These are phyloP conservation scores for Pseudomyrmex cubaensis DNA, from an alignment of 1,140 invertebrate genomes.

Conservation along the genomic window DNA sequence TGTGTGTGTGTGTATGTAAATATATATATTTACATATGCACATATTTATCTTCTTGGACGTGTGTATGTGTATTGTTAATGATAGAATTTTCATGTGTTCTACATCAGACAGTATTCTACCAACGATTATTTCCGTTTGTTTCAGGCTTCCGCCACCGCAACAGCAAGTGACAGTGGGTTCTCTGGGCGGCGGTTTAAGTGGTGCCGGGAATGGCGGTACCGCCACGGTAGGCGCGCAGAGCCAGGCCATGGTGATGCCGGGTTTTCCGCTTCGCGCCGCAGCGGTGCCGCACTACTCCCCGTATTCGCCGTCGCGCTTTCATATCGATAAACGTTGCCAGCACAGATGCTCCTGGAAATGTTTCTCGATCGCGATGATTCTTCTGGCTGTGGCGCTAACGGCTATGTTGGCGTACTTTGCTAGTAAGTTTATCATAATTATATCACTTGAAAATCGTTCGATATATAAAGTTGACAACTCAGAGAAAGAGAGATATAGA, in stretches of 20 bases:
- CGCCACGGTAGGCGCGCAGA: constrained; percentile 83
- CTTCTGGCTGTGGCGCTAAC: constrained; percentile 94
- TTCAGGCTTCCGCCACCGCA: constrained; percentile 85
- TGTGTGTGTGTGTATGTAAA: neutral
- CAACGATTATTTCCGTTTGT: constrained; percentile 59
- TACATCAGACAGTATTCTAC: neutral
- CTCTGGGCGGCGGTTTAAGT: constrained; percentile 80
- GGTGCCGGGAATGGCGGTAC: constrained; percentile 78
- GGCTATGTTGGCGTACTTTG: constrained; percentile 97
- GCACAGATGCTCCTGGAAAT: constrained; percentile 97
- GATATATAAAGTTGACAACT: constrained; percentile 26
- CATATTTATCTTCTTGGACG: neutral
- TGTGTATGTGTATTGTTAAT: neutral
- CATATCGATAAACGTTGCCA: constrained; percentile 97
- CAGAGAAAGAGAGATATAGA: too few relatives aligned
- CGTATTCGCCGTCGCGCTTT: constrained; percentile 95
- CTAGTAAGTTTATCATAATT: constrained; percentile 89
- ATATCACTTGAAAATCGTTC: constrained; percentile 9
- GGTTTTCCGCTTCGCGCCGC: constrained; percentile 91
- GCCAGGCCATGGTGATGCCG: constrained; percentile 90
- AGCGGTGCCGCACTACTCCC: constrained; percentile 91
- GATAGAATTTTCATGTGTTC: neutral
- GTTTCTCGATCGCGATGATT: constrained; percentile 95
- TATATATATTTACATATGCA: neutral
- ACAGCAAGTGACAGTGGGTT: constrained; percentile 84